Percentiles rank a stretch among this genome's conserved stretches.
These are phyloP conservation scores for Psilanteris sp. DNA, from an alignment of 1,140 invertebrate genomes.

Conservation along the genomic window DNA sequence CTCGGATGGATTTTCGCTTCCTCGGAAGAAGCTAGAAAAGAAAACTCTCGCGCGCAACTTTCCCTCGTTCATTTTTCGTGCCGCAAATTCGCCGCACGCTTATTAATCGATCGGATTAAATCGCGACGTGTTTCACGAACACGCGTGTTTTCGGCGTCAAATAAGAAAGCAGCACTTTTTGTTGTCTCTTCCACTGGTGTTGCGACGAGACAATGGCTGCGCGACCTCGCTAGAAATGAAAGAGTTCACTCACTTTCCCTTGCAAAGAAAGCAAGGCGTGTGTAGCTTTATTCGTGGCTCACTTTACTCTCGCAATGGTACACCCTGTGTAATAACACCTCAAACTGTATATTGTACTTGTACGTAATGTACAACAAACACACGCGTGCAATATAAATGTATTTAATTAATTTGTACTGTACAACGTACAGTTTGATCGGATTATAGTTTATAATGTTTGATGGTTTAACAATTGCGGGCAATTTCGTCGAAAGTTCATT, in stretches of 20 bases:
- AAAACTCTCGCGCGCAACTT: slow-evolving; percentile 28
- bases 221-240: slow-evolving; percentile 45
- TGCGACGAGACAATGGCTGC: slow-evolving; percentile 36
- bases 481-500: no score
- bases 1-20: slow-evolving; percentile 6
- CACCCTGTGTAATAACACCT: no score
- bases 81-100: slow-evolving; percentile 1
- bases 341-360: no score
- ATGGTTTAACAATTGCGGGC: no score
- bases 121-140: neutral
- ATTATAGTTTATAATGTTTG: no score
- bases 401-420: no score
- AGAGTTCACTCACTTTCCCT: slow-evolving; percentile 69
- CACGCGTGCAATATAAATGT: no score
- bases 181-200: neutral
- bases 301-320: no score
- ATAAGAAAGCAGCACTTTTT: slow-evolving; percentile 30
- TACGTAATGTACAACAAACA: no score
- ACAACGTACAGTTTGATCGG: no score
- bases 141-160: slow-evolving; percentile 18
- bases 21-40: slow-evolving; percentile 10
- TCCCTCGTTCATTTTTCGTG: slow-evolving; percentile 12
- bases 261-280: slow-evolving; percentile 57
- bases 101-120: slow-evolving; percentile 8
- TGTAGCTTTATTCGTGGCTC: slow-evolving; percentile 46